A percentile compares a stretch with the other conserved stretches of the same genome.
Conservation (phyloP, 2,797 vertebrate species). For the Centropyge bicolor region DNA sequence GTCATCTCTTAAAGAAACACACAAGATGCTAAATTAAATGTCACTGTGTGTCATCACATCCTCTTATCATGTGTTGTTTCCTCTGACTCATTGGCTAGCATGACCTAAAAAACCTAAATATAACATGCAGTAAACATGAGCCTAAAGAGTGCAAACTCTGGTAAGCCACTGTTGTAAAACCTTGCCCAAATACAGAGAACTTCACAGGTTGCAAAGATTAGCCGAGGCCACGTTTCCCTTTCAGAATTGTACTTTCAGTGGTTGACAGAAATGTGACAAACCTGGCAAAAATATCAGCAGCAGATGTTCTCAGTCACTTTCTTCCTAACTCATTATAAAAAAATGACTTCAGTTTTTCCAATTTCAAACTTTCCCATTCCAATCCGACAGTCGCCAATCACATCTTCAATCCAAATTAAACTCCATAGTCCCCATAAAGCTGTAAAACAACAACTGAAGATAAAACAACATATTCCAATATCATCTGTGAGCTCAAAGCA, state of each 20-base stretch:
- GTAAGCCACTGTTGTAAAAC: conserved; percentile 39
- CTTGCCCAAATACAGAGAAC: conserved; percentile 20
- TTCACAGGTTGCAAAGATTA: conserved; percentile 22
- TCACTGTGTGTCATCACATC: conserved; percentile 69
- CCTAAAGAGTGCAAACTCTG: conserved; percentile 15
- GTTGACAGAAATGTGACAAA: conserved; percentile 55
- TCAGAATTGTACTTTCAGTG: conserved; percentile 11
- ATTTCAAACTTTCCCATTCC: conserved; percentile 24
- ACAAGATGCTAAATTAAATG: conserved; percentile 46
- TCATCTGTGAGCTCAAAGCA: conserved; percentile 9
- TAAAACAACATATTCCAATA: neutral
- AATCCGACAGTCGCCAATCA: conserved; percentile 1
- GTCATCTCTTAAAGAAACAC: conserved; percentile 1
- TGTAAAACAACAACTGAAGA: conserved; percentile 16
- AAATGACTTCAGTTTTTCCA: conserved; percentile 46
- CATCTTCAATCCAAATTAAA: conserved; percentile 24
- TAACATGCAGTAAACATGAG: conserved; percentile 19
- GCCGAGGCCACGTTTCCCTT: conserved; percentile 31
- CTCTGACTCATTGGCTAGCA: conserved; percentile 21
- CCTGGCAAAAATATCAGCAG: conserved; percentile 32
- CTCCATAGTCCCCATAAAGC: neutral
- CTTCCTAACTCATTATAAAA: neutral
- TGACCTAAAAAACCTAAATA: conserved; percentile 16
- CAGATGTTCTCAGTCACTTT: conserved; percentile 54
- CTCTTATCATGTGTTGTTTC: conserved; percentile 51